These are phyloP conservation scores for Drosophila colorata DNA, from an alignment of 2,888 invertebrate species.

Conservation along the genomic window DNA sequence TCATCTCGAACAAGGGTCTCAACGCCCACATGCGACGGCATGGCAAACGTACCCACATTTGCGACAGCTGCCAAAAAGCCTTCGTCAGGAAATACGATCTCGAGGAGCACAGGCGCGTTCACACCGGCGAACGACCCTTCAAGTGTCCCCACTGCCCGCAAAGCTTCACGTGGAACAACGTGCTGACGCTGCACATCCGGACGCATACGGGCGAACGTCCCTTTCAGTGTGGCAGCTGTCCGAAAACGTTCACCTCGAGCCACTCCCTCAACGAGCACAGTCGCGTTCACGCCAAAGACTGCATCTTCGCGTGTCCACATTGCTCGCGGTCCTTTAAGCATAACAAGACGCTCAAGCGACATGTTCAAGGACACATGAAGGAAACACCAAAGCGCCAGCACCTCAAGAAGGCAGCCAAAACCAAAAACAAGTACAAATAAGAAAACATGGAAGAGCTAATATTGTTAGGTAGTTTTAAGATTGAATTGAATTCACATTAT, in stretches of 20 bases:
- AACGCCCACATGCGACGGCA: slow-evolving; percentile 5
- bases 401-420: not conserved
- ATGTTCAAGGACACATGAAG: not conserved
- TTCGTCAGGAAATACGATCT: slow-evolving; percentile 10
- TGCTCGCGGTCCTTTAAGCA: not conserved
- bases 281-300: not conserved
- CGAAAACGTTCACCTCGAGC: not conserved
- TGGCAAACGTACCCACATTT: not conserved
- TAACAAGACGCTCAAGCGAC: not conserved
- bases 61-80: not conserved
- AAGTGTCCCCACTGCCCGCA: not conserved
- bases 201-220: slow-evolving; percentile 3
- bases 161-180: slow-evolving; percentile 3
- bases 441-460: not conserved
- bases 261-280: not conserved
- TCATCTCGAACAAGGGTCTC: not conserved
- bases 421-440: not conserved
- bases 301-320: not conserved
- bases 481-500: not conserved
- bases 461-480: not conserved
- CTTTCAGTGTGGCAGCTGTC: not conserved
- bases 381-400: no score
- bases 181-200: not conserved
- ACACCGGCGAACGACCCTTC: not conserved
- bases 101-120: not conserved